A percentile compares a stretch with the other conserved stretches of the same genome.
phyloP scores from a whole-genome alignment of 2,113 vertebrate genomes.

The Raja brachyura region DNA sequence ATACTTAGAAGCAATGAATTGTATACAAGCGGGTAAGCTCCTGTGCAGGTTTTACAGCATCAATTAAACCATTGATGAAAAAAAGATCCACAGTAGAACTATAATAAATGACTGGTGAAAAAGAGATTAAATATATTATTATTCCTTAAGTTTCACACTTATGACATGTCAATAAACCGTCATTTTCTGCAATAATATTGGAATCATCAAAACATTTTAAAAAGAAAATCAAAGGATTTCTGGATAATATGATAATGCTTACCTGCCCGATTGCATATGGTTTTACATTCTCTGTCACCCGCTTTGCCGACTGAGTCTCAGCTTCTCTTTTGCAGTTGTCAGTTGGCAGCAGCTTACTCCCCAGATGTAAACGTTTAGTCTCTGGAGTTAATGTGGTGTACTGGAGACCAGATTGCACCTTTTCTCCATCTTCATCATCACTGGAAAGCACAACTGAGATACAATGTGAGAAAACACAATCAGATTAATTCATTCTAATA shows the following conservation, averaged over 20 bases:
- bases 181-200: not conserved
- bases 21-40: not conserved
- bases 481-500: not conserved
- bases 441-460: conserved; percentile 67
- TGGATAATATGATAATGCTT: not conserved
- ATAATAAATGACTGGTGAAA: not conserved
- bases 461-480: conserved; percentile 39
- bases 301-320: not conserved
- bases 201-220: not conserved
- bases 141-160: not conserved
- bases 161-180: not conserved
- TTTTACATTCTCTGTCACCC: not conserved
- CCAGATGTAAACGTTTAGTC: conserved; percentile 7
- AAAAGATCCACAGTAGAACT: not conserved
- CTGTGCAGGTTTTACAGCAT: not conserved
- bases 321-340: not conserved
- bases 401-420: not conserved
- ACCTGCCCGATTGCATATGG: not conserved
- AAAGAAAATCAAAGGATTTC: not conserved
- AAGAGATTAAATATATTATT: not conserved
- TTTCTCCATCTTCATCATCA: conserved; percentile 56
- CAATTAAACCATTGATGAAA: not conserved
- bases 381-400: conserved; percentile 25
- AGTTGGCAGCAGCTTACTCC: not conserved
- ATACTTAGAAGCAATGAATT: not conserved